phyloP scores from a whole-genome alignment of 2,113 vertebrate species.

The Holacanthus passer region DNA sequence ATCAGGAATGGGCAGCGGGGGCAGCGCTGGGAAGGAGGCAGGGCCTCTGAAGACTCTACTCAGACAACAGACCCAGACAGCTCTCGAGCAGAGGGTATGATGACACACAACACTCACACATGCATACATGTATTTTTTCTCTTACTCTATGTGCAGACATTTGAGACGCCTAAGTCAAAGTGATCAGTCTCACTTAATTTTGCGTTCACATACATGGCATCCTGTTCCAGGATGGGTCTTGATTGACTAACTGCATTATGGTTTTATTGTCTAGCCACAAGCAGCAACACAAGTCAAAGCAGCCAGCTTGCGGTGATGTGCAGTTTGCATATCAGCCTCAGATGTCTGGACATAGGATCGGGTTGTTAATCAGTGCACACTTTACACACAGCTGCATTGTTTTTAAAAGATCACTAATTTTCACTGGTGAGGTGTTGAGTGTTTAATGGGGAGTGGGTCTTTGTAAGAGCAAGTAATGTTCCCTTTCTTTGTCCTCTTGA shows the following conservation, averaged over 20 bases:
- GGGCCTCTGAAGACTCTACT: conserved; percentile 95
- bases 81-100: conserved; percentile 96
- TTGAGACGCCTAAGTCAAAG: conserved; percentile 1
- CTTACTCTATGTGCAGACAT: not conserved
- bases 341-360: conserved; percentile 18
- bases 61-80: conserved; percentile 96
- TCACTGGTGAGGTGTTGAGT: conserved; percentile 12
- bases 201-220: not conserved
- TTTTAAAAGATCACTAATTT: conserved; percentile 37
- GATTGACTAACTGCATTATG: not conserved
- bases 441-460: conserved; percentile 34
- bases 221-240: not conserved
- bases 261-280: not conserved
- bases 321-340: conserved; percentile 16
- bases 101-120: conserved; percentile 25
- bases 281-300: not conserved
- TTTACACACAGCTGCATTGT: conserved; percentile 30
- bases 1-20: conserved; percentile 98
- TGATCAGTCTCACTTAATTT: not conserved
- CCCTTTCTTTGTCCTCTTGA: conserved; percentile 77
- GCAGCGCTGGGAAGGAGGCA: conserved; percentile 96
- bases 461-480: conserved; percentile 71
- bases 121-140: not conserved
- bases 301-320: not conserved
- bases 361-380: not conserved